phyloP scores from a whole-genome alignment of 2,888 invertebrate genomes.

The Lapara coniferarum region DNA sequence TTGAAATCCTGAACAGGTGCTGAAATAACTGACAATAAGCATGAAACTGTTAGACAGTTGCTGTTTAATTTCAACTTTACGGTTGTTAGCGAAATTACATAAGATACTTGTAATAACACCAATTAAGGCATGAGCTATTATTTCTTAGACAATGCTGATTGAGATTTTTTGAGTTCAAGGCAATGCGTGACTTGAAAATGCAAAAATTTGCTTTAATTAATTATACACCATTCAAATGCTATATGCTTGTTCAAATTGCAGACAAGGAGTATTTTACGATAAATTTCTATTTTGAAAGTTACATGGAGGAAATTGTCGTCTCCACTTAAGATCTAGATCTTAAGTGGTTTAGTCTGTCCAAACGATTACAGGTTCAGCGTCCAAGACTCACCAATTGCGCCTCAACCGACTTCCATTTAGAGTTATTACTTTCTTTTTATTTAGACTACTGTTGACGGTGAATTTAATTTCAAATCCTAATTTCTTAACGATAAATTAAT shows the following conservation, averaged over 20 bases:
- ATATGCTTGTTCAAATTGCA: background rate
- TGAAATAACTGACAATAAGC: background rate
- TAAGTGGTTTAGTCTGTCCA: slow-evolving; percentile 11
- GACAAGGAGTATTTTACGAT: background rate
- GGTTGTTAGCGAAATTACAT: background rate
- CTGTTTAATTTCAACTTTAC: background rate
- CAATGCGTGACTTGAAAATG: slow-evolving; percentile 1
- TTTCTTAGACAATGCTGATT: background rate
- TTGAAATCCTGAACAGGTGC: background rate
- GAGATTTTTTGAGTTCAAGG: slow-evolving; percentile 12
- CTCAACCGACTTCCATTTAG: slow-evolving; percentile 6
- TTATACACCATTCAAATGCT: background rate
- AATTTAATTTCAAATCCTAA: slow-evolving; percentile 4
- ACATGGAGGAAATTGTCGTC: slow-evolving; percentile 13
- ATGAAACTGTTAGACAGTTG: background rate
- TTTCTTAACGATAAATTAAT: background rate
- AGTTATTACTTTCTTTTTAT: slow-evolving; percentile 19
- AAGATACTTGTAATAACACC: background rate
- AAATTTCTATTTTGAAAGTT: slow-evolving; percentile 1
- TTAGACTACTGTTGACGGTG: slow-evolving; percentile 5
- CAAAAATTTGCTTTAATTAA: background rate
- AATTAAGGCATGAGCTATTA: background rate
- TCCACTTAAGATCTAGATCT: slow-evolving; percentile 21
- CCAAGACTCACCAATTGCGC: slow-evolving; percentile 18
- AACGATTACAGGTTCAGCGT: slow-evolving; percentile 17